Evolutionary conservation across 2,888 invertebrate species (phyloP).

Genomic region (Tubiluchus corallicola): DNA sequence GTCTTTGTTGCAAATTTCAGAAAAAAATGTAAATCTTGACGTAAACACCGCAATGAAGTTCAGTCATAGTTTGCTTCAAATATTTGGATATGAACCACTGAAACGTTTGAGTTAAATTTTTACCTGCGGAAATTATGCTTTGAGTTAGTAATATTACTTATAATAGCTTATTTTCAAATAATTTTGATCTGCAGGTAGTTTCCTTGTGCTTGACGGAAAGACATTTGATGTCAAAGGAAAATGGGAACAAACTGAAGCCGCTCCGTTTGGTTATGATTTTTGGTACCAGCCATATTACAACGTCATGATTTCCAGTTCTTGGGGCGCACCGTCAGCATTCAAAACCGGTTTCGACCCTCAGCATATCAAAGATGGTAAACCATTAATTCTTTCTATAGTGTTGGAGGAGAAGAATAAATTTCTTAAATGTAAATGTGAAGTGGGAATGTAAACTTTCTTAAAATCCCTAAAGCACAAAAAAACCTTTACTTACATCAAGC

Average conservation of each 20-base stretch:
- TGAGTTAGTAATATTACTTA: too few relatives aligned
- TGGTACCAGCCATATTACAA: slow-evolving; percentile 93
- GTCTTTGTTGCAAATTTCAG: too few relatives aligned
- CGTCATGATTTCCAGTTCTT: slow-evolving; percentile 73
- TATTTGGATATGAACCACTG: too few relatives aligned
- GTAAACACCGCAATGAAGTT: too few relatives aligned
- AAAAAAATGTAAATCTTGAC: too few relatives aligned
- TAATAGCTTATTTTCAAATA: too few relatives aligned
- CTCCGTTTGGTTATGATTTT: slow-evolving; percentile 64
- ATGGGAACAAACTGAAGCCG: slow-evolving; percentile 24
- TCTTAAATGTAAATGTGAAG: slow-evolving; percentile 9
- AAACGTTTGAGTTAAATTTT: too few relatives aligned
- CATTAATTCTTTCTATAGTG: slow-evolving; percentile 10
- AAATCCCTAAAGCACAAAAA: too few relatives aligned
- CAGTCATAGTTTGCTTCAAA: too few relatives aligned
- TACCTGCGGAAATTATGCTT: too few relatives aligned
- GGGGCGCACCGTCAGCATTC: slow-evolving; percentile 72
- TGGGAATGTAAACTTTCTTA: not conserved
- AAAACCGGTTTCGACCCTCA: slow-evolving; percentile 39
- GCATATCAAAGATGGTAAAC: slow-evolving; percentile 30
- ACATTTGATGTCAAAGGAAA: slow-evolving; percentile 48
- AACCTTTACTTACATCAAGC: too few relatives aligned
- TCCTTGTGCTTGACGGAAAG: slow-evolving; percentile 63
- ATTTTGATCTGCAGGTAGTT: slow-evolving; percentile 41
- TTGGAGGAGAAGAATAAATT: not conserved